Evolutionary conservation across 2,113 vertebrate genomes (phyloP), one percentile per base, ranked within the genome.

Genomic region (Smithornis capensis): DNA sequence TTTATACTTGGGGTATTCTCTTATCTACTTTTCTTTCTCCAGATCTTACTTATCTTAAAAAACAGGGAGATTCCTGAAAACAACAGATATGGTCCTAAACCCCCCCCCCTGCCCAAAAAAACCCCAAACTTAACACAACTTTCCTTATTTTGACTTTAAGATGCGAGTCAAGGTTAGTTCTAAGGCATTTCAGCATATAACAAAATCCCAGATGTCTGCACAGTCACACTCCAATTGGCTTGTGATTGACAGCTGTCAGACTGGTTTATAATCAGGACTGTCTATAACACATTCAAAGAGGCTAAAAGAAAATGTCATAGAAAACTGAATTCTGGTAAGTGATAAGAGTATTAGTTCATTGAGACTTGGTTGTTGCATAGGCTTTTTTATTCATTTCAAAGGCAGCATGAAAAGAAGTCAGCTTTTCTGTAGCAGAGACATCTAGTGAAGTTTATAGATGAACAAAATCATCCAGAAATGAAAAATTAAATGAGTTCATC

Each of bases 161-260:
- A 89, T 29, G 47, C 22, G 50, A 86, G 60, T 68, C 84, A 87
- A 84, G 33, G 53, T 89, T 69, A 81, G 29, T 88, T 85, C 35
- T 75, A 55, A 87, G 29, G 31, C 31, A 91, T 69, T 81, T 50
- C 28, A 91, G 62, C 19, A 59, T 14, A 13, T 10, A 45, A 73
- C 16, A 70, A 50, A 83, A 71, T 24, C 25, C 18, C 71, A 67
- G 21, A 44, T 81, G 14, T 59, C 37, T 71, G 49, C n/a, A 73
- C 29, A 78, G 47, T 44, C 33, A 73, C 28, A 71, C 31, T 82
- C 68, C 84, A 89, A 38, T 89, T 91, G 82, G 49, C 16, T 65
- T 73, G 49, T 91, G 78, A 89, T 2, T 79, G 87, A 91, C 74
- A 83, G 74, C 49, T 96, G 83, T 57, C 89, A 78, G 59, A 42